Conservation (phyloP, 2,888 invertebrate genomes). For the Tipula lateralis region DNA sequence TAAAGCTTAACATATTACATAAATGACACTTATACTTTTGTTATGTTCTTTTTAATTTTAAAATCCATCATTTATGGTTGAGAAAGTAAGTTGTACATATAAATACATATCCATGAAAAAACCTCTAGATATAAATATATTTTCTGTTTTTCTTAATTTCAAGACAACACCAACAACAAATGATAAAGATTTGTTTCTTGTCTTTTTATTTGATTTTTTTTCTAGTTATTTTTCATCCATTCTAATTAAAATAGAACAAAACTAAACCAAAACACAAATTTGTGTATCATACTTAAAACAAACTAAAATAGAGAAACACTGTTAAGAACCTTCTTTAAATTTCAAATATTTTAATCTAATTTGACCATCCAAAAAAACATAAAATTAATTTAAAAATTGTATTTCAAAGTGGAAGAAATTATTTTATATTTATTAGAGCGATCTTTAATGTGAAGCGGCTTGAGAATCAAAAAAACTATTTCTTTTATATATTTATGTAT, state of each 20-base stretch:
- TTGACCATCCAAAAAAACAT: background rate
- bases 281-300: background rate
- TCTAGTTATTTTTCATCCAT: background rate
- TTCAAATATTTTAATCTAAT: conserved; percentile 5
- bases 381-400: background rate
- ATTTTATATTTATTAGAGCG: conserved; percentile 6
- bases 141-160: background rate
- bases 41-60: conserved; percentile 6
- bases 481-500: background rate
- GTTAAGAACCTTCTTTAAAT: conserved; percentile 13
- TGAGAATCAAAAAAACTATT: background rate
- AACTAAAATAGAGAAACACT: background rate
- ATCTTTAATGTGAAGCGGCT: conserved; percentile 9
- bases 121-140: background rate
- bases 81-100: background rate
- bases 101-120: background rate
- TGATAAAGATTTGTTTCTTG: background rate
- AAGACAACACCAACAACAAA: background rate
- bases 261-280: background rate
- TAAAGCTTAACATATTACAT: background rate
- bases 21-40: conserved; percentile 11
- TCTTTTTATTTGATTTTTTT: background rate
- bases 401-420: background rate
- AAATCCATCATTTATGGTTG: conserved; percentile 19
- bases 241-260: background rate